These are phyloP conservation scores for Drosophila pseudoobscura DNA, from an alignment of 1,140 invertebrate genomes.

Conservation along the genomic window DNA sequence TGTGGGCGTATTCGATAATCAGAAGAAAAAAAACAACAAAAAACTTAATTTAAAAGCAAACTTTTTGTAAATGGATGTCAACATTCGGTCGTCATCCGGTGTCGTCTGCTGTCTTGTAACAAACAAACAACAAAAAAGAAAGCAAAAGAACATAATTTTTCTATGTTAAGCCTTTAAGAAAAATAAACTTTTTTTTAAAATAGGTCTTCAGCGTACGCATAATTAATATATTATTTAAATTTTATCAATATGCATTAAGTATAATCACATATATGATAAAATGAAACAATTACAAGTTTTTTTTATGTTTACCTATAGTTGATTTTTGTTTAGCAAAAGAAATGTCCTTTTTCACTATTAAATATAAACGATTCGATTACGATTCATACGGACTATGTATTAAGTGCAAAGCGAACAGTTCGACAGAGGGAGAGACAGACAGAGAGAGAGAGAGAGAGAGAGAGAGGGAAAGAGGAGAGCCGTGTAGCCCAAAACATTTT, in stretches of 20 bases:
- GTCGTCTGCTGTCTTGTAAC: not conserved
- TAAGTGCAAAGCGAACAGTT: too few relatives aligned
- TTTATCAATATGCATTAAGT: too few relatives aligned
- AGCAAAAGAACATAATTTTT: slow-evolving; percentile 50
- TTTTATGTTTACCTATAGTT: slow-evolving; percentile 70
- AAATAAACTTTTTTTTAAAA: slow-evolving; percentile 21
- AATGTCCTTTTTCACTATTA: slow-evolving; percentile 36
- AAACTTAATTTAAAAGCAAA: not conserved
- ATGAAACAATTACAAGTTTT: slow-evolving; percentile 19
- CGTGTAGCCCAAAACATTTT: slow-evolving; percentile 48
- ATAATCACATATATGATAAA: slow-evolving; percentile 15
- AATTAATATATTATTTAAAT: slow-evolving; percentile 3
- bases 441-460: too few relatives aligned
- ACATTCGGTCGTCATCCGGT: not conserved
- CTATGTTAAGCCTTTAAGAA: slow-evolving; percentile 39
- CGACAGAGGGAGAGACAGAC: too few relatives aligned
- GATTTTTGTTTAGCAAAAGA: slow-evolving; percentile 75
- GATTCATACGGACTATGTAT: slow-evolving; percentile 19
- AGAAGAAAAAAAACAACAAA: not conserved
- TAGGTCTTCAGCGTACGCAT: slow-evolving; percentile 6
- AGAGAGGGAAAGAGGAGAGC: slow-evolving; percentile 10
- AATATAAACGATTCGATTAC: slow-evolving; percentile 16
- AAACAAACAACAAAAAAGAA: slow-evolving; percentile 1
- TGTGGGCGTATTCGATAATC: too few relatives aligned
- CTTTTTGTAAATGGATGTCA: not conserved